phyloP scores from a whole-genome alignment of 2,888 invertebrate species.

The Choreutis nemorana region DNA sequence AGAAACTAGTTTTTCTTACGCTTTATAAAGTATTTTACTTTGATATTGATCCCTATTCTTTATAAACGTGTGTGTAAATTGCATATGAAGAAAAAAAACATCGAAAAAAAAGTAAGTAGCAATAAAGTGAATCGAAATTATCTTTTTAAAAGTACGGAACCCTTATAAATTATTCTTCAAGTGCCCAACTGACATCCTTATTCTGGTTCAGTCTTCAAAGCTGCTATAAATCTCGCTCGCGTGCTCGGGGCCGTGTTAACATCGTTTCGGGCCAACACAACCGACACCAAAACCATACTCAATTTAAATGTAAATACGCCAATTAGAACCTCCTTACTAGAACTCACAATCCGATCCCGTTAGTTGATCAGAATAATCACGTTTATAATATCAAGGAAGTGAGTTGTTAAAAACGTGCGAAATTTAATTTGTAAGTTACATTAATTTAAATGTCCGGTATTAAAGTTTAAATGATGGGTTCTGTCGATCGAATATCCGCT shows the following conservation, averaged over 20 bases:
- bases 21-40: too few species aligned
- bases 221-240: constrained; percentile 20
- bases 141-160: too few species aligned
- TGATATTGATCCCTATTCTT: too few species aligned
- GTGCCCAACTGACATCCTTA: constrained; percentile 1
- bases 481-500: too few species aligned
- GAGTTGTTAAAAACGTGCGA: not conserved
- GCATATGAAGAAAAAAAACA: too few species aligned
- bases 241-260: constrained; percentile 34
- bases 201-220: constrained; percentile 15
- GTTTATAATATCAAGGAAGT: not conserved
- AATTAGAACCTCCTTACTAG: constrained; percentile 29
- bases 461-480: too few species aligned
- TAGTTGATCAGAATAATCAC: constrained; percentile 15
- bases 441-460: too few species aligned
- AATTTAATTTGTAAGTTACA: not conserved
- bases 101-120: too few species aligned
- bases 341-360: constrained; percentile 22
- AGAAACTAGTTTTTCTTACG: too few species aligned
- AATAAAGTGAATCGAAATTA: too few species aligned
- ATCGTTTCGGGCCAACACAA: constrained; percentile 21
- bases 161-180: too few species aligned
- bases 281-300: constrained; percentile 27
- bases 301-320: constrained; percentile 53
- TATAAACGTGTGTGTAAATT: too few species aligned